These are phyloP conservation scores for Halocynthia aurantium DNA, from an alignment of 23 tunicate genomes.

Conservation along the genomic window DNA sequence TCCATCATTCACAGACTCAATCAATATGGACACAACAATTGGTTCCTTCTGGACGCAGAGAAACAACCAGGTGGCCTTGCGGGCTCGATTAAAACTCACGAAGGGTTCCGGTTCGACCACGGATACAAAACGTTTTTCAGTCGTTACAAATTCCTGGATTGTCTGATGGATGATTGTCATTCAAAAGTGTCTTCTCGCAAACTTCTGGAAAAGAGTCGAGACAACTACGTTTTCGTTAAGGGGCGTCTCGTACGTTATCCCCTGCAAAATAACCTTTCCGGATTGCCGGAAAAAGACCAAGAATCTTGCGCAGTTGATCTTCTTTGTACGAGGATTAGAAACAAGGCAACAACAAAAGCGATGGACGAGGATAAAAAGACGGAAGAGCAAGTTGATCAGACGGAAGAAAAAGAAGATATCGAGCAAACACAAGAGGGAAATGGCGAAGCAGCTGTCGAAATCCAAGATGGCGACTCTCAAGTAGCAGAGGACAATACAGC, in stretches of 20 bases:
- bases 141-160: constrained; percentile 72
- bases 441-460: neutral
- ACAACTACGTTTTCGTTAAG: constrained; percentile 17
- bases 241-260: constrained; percentile 23
- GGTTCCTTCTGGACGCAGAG: constrained; percentile 96
- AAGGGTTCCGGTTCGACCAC: constrained; percentile 98
- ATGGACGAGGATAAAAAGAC: neutral
- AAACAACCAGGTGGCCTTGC: constrained; percentile 97
- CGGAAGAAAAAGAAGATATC: neutral
- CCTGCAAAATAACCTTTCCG: constrained; percentile 70
- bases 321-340: constrained; percentile 31
- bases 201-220: constrained; percentile 7
- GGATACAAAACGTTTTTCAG: constrained; percentile 67
- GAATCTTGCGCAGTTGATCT: constrained; percentile 66
- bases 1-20: constrained; percentile 53
- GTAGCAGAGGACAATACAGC: neutral
- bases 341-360: neutral
- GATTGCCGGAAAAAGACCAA: constrained; percentile 57
- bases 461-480: neutral
- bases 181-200: neutral
- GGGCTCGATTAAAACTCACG: constrained; percentile 78
- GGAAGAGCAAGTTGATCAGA: neutral
- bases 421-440: neutral
- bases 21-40: constrained; percentile 62
- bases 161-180: constrained; percentile 16